phyloP scores from a whole-genome alignment of 1,140 invertebrate genomes.

The Bombus balteatus region DNA sequence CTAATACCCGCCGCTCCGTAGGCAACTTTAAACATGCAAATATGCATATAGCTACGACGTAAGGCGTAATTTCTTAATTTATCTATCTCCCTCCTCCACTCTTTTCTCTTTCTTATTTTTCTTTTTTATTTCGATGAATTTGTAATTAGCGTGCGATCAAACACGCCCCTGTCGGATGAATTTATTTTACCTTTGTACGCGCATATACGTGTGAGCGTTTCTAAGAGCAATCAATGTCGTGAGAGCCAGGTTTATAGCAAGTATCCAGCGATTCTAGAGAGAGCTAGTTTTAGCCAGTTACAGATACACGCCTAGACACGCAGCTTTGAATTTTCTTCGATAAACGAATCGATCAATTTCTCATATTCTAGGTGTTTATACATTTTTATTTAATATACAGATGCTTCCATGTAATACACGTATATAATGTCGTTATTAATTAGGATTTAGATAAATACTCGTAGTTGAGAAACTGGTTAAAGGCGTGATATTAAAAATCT shows the following conservation, averaged over 20 bases:
- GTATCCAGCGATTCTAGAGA: neutral
- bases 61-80: constrained; percentile 12
- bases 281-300: neutral
- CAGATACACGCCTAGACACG: neutral
- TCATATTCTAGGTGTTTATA: too few species aligned
- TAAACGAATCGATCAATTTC: neutral
- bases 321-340: neutral
- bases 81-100: neutral
- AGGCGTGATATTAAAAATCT: neutral
- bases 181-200: neutral
- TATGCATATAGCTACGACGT: neutral
- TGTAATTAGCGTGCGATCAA: neutral
- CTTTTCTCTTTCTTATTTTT: too few species aligned
- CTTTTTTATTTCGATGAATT: neutral
- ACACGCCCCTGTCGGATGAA: neutral
- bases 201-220: neutral
- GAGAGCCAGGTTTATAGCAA: constrained; percentile 1
- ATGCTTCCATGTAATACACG: too few species aligned
- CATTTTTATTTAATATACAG: too few species aligned
- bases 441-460: neutral
- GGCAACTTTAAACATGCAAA: constrained; percentile 2
- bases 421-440: neutral
- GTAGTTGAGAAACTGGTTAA: neutral
- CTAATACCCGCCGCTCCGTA: constrained; percentile 8
- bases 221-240: neutral